Evolutionary conservation across 2,113 vertebrate species (phyloP), one percentile per base, ranked within the genome.

Genomic region (Chloropsis hardwickii): DNA sequence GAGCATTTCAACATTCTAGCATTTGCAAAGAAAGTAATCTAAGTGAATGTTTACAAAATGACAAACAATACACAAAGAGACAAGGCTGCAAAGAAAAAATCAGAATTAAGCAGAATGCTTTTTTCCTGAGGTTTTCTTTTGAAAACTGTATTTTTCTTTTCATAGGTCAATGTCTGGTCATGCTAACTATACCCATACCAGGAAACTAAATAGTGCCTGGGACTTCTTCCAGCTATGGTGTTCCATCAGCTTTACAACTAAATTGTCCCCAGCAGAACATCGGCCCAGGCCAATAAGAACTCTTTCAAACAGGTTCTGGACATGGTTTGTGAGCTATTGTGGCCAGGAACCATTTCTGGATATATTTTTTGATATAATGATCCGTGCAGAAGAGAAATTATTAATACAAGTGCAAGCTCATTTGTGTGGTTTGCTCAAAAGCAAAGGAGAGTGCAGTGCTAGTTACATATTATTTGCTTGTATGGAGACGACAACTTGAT

Each of bases 401-500:
- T 31, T 51, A 64, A 60, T 16, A 60, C 4, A 64, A 81, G 10
- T 14, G 10, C 15, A 53, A 27, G 11, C 10, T 54, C 25, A 20
- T 76, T 24, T 12, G 6, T 35, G 11, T 64, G 13, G 9, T 66
- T 62, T 81, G 20, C 47, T 86, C 37, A 71, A 50, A 66, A 53
- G 5, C 2, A 4, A 71, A 85, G 9, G 58, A 37, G 0, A 0
- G 39, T 56, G 23, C 25, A 0, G 39, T 56, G 23, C 25, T 19
- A 51, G 2, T 11, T 58, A 56, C 14, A 2, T 17, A 31, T 10
- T 19, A 69, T 85, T 87, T 67, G 9, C 53, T 48, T 56, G 12
- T 22, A 64, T 18, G 24, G 73, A 66, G 15, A 33, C 19, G 20
- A 12, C 29, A 40, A 24, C 8, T 60, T 54, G 12, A 51, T 51